Evolutionary conservation across 2,113 vertebrate genomes (phyloP), one percentile per base, ranked within the genome.

Genomic region (Forbesichthys agassizii): DNA sequence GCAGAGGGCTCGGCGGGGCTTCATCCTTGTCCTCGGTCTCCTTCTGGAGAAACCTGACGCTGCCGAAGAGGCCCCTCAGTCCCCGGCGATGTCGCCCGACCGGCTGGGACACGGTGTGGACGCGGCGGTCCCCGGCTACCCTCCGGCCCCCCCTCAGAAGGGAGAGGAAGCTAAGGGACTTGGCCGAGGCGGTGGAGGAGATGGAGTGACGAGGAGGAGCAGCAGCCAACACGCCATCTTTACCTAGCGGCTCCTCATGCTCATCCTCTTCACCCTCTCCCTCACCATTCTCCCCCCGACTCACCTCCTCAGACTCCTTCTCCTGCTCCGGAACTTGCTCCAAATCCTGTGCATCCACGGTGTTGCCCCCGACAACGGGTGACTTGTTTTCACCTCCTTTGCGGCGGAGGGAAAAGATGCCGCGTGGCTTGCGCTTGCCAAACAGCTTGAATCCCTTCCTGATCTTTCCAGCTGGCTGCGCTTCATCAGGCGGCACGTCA

Each of bases 391-490:
- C 93, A 11, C 95, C 95, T 61, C 91, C 93, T 92, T 95, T 95
- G 92, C 90, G 92, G 78, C 92, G 93, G 73, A 97, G 92, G 79
- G 95, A 95, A 83, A 99, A 99, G 82, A 99, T 96, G 90, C 94
- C 91, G 86, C 95, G 93, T 49, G 96, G 90, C 79, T 94, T 96
- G 88, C 95, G 94, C 85, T 95, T 97, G 87, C 93, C 94, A 82
- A 99, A 98, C 74, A 99, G 90, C 88, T 99, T 99, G 91, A 99
- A 97, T 14, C 96, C 95, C 86, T 95, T 98, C 84, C 96, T 95
- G 74, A 97, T 97, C 94, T 93, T 97, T 73, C 96, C 95, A 82
- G 95, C 92, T 66, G 96, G 93, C 90, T 88, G 95, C 65, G 92
- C 92, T 88, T 94, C 92, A 71, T 80, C 69, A 77, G 86, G 82